Base-by-base conservation (phyloP, 2,113 vertebrate species). In the Chloroceryle aenea region DNA sequence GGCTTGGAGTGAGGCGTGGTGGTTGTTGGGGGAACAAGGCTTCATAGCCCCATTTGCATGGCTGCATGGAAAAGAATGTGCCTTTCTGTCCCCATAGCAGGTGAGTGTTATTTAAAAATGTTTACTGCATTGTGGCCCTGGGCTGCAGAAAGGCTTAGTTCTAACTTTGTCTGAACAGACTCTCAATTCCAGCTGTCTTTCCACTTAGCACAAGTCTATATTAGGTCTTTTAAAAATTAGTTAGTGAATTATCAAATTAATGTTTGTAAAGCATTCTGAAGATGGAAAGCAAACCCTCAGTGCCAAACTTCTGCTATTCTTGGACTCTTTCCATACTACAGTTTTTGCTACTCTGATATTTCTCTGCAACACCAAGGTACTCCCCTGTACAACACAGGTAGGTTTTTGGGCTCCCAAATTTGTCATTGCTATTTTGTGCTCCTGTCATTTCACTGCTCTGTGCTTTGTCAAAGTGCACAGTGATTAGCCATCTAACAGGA, bases 401-500 rank as follows among this genome's bases (percentile, higher is more conserved):
- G n/a, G 22, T 18, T 64, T 81, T 64, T 3, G 25, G 11, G 6
- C 19, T 78, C 34, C 52, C 61, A 53, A 64, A 83, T 80, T 80
- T 78, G 11, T 56, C 38, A 16, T 45, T 22, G 38, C 15, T 83
- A 40, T 30, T 36, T 74, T 47, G 29, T 86, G 68, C 36, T 61
- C 53, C 43, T 85, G 67, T 82, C 29, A 66, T 72, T 93, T 94
- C 94, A 88, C 67, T 78, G 72, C 42, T 74, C 58, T 79, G 27
- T 14, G 6, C 67, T 97, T 95, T 83, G 43, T 79, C 92, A 83
- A 4, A 83, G 53, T 76, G 32, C 61, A 43, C 82, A 92, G 78
- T 42, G 71, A 32, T 76, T 83, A 93, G 48, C 21, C 16, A 69
- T n/a, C 22, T 89, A 84, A 68, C 22, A 55, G 42, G 21, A 93